Percentiles rank a stretch among this genome's conserved stretches.
Conservation (phyloP, 2,113 vertebrate species). For the Manacus vitellinus region DNA sequence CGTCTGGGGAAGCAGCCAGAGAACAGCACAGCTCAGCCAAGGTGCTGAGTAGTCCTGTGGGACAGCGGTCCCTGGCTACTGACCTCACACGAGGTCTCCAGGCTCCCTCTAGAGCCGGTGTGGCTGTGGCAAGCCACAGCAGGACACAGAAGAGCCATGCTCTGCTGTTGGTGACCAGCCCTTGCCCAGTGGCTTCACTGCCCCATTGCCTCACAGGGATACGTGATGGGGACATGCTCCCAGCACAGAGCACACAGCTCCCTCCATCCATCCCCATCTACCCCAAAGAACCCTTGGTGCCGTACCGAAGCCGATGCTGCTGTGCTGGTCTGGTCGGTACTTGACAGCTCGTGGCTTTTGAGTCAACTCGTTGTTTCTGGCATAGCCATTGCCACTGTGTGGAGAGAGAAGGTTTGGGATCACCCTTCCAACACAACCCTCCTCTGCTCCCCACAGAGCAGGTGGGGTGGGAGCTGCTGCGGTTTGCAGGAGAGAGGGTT, state of each 20-base stretch:
- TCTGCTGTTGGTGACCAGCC: not conserved
- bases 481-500: not conserved
- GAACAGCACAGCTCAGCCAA: rapidly evolving
- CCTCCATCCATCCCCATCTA: not conserved
- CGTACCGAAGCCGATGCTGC: conserved; percentile 42
- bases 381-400: conserved; percentile 66
- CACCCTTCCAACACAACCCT: not conserved
- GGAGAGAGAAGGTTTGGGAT: not conserved
- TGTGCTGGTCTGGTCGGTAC: conserved; percentile 68
- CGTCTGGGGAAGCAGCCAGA: conserved; percentile 7
- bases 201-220: rapidly evolving
- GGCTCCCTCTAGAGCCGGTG: conserved; percentile 42
- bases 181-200: rapidly evolving
- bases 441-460: not conserved
- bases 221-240: rapidly evolving
- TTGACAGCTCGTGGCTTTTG: conserved; percentile 38
- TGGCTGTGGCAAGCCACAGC: not conserved
- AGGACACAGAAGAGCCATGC: not conserved
- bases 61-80: not conserved
- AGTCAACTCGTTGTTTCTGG: conserved; percentile 59
- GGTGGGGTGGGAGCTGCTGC: not conserved
- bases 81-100: conserved; percentile 16
- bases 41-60: not conserved
- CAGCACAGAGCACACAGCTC: rapidly evolving
- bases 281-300: rapidly evolving